Evolutionary conservation across 2,888 invertebrate species (phyloP), one percentile per base, ranked within the genome.

Genomic region (Cynaeus angustus): DNA sequence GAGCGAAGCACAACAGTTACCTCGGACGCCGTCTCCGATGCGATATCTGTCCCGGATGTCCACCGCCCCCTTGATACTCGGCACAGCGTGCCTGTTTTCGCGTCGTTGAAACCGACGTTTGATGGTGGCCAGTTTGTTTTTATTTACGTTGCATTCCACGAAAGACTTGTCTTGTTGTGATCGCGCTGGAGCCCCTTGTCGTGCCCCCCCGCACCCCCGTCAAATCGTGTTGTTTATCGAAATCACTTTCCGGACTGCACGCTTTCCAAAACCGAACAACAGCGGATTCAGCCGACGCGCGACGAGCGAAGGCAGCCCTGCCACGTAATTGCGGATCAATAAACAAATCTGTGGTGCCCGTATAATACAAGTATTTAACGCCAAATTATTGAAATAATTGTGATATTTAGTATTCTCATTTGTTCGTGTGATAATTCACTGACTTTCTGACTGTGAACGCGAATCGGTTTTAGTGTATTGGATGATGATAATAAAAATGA

Each of bases 321-420:
- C 84, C 84, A 83, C 84, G 83, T 84, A 83, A 81, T 80, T 81
- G 82, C 79, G 80, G 83, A 84, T 84, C 83, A 83, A 84, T 84
- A 82, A 81, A 84, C 81, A 82, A 82, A 82, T 82, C 80, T 80
- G 79, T 77, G 79, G 81, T 81, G 80, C 80, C 78, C 82, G 75
- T 76, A 74, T 80, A 78, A 81, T 83, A 79, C 82, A 83, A 84
- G 83, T 83, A 84, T 84, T 83, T 83, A 85, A 84, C 84, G 84
- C 84, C 84, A 84, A 85, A 84, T 83, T 81, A 78, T 80, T 81
- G 82, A 81, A 83, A 83, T 80, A 74, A 84, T 84, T 85, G 85
- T 85, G 85, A 85, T 85, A 84, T 83, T 83, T 82, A 84, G 83
- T 84, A 84, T 84, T 85, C 82, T 83, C 82, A 80, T 78, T 78